Conservation (phyloP, 2,888 invertebrate species). For the Stegophylla sp. region DNA sequence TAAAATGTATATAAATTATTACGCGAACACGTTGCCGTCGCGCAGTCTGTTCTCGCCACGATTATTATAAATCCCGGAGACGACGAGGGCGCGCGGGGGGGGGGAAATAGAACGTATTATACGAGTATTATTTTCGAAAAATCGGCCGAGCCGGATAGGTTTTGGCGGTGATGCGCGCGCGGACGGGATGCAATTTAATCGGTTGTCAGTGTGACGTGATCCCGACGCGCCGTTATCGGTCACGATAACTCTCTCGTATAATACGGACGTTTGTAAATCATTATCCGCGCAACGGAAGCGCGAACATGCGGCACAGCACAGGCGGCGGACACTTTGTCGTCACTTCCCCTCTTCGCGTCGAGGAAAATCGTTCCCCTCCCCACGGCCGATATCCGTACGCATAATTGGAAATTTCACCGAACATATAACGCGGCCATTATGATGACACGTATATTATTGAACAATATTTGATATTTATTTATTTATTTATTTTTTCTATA, state of each 20-base stretch:
- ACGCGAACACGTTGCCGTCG: too few species aligned
- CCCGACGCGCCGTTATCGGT: slow-evolving; percentile 14
- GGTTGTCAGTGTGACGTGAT: slow-evolving; percentile 45
- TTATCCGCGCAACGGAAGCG: slow-evolving; percentile 45
- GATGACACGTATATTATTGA: not conserved
- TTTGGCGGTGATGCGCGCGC: not conserved
- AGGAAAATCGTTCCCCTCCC: not conserved
- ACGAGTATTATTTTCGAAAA: not conserved
- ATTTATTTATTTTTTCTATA: too few species aligned
- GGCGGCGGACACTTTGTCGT: not conserved
- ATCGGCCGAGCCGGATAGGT: not conserved
- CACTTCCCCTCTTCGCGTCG: not conserved
- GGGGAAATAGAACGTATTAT: not conserved
- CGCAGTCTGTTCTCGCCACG: too few species aligned
- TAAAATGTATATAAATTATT: too few species aligned
- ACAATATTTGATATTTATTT: too few species aligned
- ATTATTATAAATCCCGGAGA: too few species aligned
- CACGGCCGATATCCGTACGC: not conserved
- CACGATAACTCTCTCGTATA: not conserved
- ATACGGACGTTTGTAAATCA: slow-evolving; percentile 16
- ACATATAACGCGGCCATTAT: not conserved
- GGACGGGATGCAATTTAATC: slow-evolving; percentile 13
- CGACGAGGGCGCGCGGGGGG: too few species aligned
- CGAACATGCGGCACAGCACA: slow-evolving; percentile 21
- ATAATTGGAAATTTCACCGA: slow-evolving; percentile 22